phyloP scores from a whole-genome alignment of 2,888 invertebrate genomes.

The Nomada goodeniana region DNA sequence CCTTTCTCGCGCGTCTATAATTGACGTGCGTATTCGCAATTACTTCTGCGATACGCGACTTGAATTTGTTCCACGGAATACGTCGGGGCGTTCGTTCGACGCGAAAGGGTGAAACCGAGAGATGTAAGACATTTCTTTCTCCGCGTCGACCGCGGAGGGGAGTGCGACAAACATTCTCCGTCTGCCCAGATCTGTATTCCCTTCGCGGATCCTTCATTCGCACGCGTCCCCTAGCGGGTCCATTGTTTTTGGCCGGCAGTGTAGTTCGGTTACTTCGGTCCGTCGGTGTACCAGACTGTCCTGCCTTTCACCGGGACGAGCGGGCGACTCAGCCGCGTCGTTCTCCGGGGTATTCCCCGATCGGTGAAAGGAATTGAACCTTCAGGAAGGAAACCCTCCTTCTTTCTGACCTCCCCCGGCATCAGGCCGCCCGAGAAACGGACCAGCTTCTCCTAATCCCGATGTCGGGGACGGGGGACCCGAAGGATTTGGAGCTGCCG shows the following conservation, averaged over 20 bases:
- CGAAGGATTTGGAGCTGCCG: slow-evolving; percentile 74
- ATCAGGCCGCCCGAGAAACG: slow-evolving; percentile 48
- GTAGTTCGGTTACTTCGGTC: not conserved
- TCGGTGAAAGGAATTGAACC: slow-evolving; percentile 71
- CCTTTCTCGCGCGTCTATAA: no score
- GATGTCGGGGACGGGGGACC: slow-evolving; percentile 24
- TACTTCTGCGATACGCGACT: no score
- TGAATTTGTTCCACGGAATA: no score
- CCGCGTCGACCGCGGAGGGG: not conserved
- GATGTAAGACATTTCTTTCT: not conserved
- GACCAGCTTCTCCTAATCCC: slow-evolving; percentile 65
- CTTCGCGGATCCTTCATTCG: no score
- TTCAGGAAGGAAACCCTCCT: slow-evolving; percentile 59
- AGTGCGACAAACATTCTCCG: no score
- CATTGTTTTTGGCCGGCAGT: no score
- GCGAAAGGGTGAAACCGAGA: no score
- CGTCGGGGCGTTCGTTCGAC: no score
- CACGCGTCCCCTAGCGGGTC: no score
- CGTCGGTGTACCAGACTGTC: not conserved
- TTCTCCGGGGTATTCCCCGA: slow-evolving; percentile 65
- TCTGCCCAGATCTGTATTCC: no score
- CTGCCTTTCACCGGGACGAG: not conserved
- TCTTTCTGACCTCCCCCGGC: slow-evolving; percentile 26
- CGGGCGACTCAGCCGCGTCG: slow-evolving; percentile 10
- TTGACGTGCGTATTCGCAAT: no score